A percentile compares a stretch with the other conserved stretches of the same genome.
Conservation (phyloP, 2,797 vertebrate species). For the Leptoclinus maculatus region DNA sequence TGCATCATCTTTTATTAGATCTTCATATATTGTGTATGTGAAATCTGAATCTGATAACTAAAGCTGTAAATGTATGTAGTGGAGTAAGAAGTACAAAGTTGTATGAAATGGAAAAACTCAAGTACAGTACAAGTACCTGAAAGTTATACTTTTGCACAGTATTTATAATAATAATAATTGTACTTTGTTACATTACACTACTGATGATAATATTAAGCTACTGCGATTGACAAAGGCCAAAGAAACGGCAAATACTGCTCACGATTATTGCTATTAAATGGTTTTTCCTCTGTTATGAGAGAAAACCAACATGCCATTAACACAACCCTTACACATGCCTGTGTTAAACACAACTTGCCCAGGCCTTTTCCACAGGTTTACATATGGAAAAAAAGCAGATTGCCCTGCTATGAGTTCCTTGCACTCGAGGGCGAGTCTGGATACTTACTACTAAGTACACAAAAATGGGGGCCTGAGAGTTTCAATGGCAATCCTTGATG, state of each 20-base stretch:
- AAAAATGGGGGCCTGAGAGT: slow-evolving; percentile 70
- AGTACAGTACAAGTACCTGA: background rate
- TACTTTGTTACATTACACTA: background rate
- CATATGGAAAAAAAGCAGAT: slow-evolving; percentile 25
- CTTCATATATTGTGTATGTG: background rate
- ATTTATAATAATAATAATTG: background rate
- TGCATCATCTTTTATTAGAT: background rate
- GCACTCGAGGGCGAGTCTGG: slow-evolving; percentile 66
- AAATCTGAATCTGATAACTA: background rate
- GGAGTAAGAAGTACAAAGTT: background rate
- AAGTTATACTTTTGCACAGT: background rate
- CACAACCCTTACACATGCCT: slow-evolving; percentile 26
- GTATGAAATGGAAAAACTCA: background rate
- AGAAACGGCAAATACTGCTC: background rate
- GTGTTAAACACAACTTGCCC: slow-evolving; percentile 29
- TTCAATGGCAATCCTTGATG: slow-evolving; percentile 79
- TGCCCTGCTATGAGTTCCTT: slow-evolving; percentile 30
- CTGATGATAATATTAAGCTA: background rate
- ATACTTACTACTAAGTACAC: slow-evolving; percentile 76
- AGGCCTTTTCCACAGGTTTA: slow-evolving; percentile 44
- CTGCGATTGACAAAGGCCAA: background rate
- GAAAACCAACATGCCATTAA: slow-evolving; percentile 36
- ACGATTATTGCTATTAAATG: slow-evolving; percentile 8
- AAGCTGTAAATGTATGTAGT: background rate
- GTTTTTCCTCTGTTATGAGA: slow-evolving; percentile 6